Conservation (phyloP, 2,797 vertebrate genomes). For the Cyclura pinguis region DNA sequence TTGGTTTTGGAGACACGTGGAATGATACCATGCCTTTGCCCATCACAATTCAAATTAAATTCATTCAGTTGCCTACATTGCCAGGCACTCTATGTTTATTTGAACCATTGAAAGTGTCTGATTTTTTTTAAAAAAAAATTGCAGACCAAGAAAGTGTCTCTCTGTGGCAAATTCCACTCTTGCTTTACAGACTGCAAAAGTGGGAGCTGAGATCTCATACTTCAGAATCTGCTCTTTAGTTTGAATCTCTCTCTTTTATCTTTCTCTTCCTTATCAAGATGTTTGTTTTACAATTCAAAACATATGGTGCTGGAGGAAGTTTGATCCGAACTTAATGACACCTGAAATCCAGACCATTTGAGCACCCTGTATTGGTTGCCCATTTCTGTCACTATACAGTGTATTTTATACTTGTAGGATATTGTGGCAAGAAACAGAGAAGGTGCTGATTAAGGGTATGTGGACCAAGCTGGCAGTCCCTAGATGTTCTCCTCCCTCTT, state of each 20-base stretch:
- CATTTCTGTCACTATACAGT: neutral
- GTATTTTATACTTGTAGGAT: neutral
- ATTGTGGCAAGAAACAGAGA: neutral
- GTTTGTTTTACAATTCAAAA: neutral
- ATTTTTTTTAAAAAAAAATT: neutral
- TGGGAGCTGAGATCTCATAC: neutral
- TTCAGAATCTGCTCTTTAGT: neutral
- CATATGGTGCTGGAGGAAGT: neutral
- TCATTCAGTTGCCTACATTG: neutral
- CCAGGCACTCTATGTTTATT: neutral
- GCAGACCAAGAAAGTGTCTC: neutral
- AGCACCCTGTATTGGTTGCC: neutral
- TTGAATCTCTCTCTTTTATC: neutral
- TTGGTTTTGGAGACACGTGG: neutral
- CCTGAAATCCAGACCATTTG: neutral
- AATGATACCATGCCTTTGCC: neutral
- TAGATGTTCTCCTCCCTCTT: slow-evolving; percentile 57
- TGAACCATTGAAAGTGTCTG: neutral
- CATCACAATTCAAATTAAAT: neutral
- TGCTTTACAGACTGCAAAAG: neutral
- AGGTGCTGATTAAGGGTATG: accelerated
- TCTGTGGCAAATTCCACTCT: neutral
- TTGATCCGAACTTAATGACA: neutral
- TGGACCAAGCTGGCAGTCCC: slow-evolving; percentile 47
- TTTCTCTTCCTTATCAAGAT: neutral